These are phyloP conservation scores for Diachasma alloeum DNA, from an alignment of 1,140 invertebrate species.

Conservation along the genomic window DNA sequence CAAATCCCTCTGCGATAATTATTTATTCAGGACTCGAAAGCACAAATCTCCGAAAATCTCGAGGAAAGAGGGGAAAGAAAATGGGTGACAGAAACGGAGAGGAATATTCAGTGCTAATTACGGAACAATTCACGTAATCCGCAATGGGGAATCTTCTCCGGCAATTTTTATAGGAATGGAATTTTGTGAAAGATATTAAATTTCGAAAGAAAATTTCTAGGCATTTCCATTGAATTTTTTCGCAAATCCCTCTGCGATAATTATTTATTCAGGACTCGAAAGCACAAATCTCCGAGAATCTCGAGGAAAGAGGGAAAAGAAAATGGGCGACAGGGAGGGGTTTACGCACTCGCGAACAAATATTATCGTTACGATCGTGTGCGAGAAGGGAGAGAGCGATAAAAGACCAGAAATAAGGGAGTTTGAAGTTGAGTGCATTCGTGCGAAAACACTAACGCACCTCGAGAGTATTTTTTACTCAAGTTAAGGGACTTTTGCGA, in stretches of 20 bases:
- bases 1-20: not conserved
- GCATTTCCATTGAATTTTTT: too few relatives aligned
- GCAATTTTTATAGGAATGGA: too few relatives aligned
- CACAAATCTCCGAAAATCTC: not conserved
- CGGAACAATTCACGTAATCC: too few relatives aligned
- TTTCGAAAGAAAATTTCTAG: too few relatives aligned
- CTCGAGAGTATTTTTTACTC: not conserved
- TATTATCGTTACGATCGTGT: not conserved
- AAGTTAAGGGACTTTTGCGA: not conserved
- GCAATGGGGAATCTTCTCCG: too few relatives aligned
- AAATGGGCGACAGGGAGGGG: not conserved
- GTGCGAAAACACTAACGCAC: not conserved
- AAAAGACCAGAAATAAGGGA: not conserved
- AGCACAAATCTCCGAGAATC: not conserved
- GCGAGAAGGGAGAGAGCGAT: not conserved
- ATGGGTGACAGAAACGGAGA: too few relatives aligned
- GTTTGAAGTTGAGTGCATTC: not conserved
- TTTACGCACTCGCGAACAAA: not conserved
- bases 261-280: not conserved
- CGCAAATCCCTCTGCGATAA: too few relatives aligned
- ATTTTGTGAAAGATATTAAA: too few relatives aligned
- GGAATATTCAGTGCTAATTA: too few relatives aligned
- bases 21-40: not conserved
- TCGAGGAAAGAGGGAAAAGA: not conserved
- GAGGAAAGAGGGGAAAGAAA: not conserved